Percentiles rank a stretch among this genome's conserved stretches.
Evolutionary conservation across 2,888 invertebrate genomes (phyloP).

Genomic region (Calliphora vomitoria): DNA sequence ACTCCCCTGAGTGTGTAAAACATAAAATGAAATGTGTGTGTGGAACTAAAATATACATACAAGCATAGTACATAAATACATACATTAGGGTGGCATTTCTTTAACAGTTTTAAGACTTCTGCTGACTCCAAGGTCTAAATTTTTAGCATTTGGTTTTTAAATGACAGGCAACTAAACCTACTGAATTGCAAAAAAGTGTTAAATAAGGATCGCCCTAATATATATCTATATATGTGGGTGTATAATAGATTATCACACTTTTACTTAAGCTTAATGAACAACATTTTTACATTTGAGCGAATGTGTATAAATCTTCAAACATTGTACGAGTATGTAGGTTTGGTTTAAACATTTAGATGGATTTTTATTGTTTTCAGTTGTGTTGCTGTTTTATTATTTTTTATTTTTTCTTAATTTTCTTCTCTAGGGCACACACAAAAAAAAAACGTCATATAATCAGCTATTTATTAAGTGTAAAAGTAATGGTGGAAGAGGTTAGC

Average conservation of each 20-base stretch:
- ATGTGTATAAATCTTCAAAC: not conserved
- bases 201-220: no score
- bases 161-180: no score
- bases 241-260: constrained; percentile 62
- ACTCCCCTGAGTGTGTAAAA: constrained; percentile 13
- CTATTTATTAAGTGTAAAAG: not conserved
- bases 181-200: no score
- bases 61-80: no score
- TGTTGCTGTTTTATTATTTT: not conserved
- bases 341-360: not conserved
- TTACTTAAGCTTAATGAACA: constrained; percentile 58
- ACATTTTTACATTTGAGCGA: constrained; percentile 30
- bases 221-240: constrained; percentile 19
- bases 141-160: no score
- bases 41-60: no score
- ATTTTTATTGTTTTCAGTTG: not conserved
- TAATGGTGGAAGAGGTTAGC: not conserved
- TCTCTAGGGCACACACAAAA: not conserved
- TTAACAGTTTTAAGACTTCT: not conserved
- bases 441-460: not conserved
- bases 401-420: not conserved
- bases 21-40: not conserved
- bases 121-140: not conserved
- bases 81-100: no score
- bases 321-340: not conserved